Conservation (phyloP, 2,888 invertebrate genomes). For the Acronicta leporina region DNA sequence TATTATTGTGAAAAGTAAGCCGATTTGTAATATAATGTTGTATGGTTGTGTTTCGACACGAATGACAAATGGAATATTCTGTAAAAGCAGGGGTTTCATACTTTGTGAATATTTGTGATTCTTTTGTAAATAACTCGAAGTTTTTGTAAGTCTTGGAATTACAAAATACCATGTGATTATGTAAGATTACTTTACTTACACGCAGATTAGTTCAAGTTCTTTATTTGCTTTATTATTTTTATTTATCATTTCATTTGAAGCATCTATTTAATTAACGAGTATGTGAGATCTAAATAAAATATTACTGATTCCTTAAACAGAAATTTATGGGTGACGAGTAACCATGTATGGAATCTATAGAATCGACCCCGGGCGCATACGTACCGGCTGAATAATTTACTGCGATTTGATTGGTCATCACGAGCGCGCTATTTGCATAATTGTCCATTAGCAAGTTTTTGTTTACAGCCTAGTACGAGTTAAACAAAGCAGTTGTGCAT, state of each 20-base stretch:
- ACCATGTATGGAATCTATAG: conserved; percentile 51
- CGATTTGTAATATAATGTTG: conserved; percentile 28
- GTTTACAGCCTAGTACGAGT: conserved; percentile 75
- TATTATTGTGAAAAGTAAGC: conserved; percentile 46
- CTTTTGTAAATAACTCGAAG: too few relatives aligned
- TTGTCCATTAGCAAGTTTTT: conserved; percentile 85
- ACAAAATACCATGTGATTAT: too few relatives aligned
- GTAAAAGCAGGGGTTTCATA: too few relatives aligned
- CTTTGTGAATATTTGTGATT: too few relatives aligned
- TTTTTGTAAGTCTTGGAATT: too few relatives aligned
- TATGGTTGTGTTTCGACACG: conserved; percentile 3
- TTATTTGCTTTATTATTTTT: too few relatives aligned
- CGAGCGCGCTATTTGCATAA: conserved; percentile 80
- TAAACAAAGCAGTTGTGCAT: conserved; percentile 65
- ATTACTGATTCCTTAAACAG: conserved; percentile 26
- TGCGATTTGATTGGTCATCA: conserved; percentile 84
- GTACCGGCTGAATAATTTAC: conserved; percentile 81
- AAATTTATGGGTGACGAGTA: conserved; percentile 31
- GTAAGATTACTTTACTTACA: too few relatives aligned
- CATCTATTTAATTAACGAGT: conserved; percentile 3
- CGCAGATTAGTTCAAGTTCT: too few relatives aligned
- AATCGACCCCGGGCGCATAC: conserved; percentile 64
- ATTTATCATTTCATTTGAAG: neutral
- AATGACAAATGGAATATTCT: neutral
- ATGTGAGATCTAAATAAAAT: conserved; percentile 7